Conservation (phyloP, 92 coral and sea anemone species). For the Meandrina meandrites region DNA sequence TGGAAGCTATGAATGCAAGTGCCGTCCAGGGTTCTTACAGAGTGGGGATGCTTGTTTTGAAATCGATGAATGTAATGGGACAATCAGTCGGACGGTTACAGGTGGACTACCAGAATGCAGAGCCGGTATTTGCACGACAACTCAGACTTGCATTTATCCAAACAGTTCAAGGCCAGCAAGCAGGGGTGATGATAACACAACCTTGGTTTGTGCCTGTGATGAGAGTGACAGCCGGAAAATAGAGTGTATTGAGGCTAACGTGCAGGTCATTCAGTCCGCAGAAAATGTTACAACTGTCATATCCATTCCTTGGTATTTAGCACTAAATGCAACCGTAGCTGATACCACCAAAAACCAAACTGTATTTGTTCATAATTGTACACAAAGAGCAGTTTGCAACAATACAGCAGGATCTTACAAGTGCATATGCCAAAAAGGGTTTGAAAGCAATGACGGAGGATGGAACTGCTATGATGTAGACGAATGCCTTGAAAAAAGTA, state of each 20-base stretch:
- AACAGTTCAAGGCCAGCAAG: slow-evolving; percentile 16
- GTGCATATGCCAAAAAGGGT: slow-evolving; percentile 57
- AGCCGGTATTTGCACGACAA: slow-evolving; percentile 54
- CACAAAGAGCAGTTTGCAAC: slow-evolving; percentile 44
- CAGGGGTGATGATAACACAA: slow-evolving; percentile 30
- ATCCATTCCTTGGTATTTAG: slow-evolving; percentile 51
- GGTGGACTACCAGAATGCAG: slow-evolving; percentile 60
- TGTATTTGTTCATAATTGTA: slow-evolving; percentile 53
- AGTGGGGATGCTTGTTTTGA: slow-evolving; percentile 67
- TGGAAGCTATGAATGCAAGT: slow-evolving; percentile 65
- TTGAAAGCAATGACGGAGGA: slow-evolving; percentile 38
- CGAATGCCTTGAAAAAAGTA: slow-evolving; percentile 51
- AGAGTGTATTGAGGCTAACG: slow-evolving; percentile 47
- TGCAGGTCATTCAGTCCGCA: slow-evolving; percentile 14
- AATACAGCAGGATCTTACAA: slow-evolving; percentile 64
- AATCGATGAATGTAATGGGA: slow-evolving; percentile 61
- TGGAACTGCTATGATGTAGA: slow-evolving; percentile 50
- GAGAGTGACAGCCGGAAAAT: slow-evolving; percentile 36
- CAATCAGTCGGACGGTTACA: slow-evolving; percentile 23
- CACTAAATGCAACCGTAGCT: slow-evolving; percentile 22
- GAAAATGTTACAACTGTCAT: slow-evolving; percentile 36
- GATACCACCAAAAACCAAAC: slow-evolving; percentile 25
- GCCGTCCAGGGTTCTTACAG: slow-evolving; percentile 61
- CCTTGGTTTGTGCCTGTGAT: slow-evolving; percentile 65
- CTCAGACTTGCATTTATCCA: slow-evolving; percentile 50